phyloP scores from a whole-genome alignment of 1,140 invertebrate species.

The Tribolium madens region DNA sequence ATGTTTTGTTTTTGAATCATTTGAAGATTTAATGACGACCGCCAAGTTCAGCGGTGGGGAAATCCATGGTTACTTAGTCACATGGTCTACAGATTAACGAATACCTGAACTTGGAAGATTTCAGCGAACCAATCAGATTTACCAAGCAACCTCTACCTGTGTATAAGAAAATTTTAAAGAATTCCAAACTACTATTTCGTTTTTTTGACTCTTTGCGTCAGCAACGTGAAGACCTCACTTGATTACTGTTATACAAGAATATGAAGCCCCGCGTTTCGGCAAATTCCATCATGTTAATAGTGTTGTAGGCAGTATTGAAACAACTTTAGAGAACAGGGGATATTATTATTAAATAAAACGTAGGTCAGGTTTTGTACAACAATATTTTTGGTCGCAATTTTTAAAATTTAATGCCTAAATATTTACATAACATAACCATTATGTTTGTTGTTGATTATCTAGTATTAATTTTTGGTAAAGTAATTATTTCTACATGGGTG shows the following conservation, averaged over 20 bases:
- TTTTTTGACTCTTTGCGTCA: neutral
- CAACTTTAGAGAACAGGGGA: no score
- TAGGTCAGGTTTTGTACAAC: neutral
- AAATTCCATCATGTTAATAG: neutral
- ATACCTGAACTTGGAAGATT: neutral
- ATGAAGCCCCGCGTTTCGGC: neutral
- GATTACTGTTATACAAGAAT: neutral
- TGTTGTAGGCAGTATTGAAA: no score
- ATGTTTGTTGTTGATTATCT: neutral
- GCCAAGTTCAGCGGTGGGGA: slow-evolving; percentile 23
- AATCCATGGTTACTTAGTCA: slow-evolving; percentile 11
- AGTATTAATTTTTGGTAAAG: neutral
- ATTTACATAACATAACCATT: neutral
- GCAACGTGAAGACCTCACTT: neutral
- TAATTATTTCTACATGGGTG: neutral
- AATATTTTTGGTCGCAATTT: neutral
- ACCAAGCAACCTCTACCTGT: neutral
- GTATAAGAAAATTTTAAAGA: neutral
- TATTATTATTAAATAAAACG: no score
- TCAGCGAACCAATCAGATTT: neutral
- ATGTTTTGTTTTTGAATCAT: slow-evolving; percentile 35
- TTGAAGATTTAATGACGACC: slow-evolving; percentile 24
- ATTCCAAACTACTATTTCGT: neutral
- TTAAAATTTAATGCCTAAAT: neutral
- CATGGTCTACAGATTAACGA: neutral